Percentiles rank a stretch among this genome's conserved stretches.
phyloP scores from a whole-genome alignment of 2,888 invertebrate species.

The Clostera curtula region DNA sequence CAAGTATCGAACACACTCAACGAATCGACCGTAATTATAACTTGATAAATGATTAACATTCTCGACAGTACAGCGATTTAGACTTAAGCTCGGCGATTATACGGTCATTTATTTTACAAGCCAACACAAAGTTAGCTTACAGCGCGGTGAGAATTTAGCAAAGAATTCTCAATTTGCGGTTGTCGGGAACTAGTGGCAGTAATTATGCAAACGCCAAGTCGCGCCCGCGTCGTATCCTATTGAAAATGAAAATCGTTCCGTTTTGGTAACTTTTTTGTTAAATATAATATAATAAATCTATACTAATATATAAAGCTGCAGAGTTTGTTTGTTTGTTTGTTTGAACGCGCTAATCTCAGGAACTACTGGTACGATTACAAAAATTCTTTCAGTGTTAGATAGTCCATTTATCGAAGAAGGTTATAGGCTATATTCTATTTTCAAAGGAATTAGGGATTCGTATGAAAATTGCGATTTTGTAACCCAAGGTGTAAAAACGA shows the following conservation, averaged over 20 bases:
- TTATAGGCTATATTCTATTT: too few relatives aligned
- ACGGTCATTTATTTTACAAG: constrained; percentile 7
- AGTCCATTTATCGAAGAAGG: too few relatives aligned
- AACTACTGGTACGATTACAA: too few relatives aligned
- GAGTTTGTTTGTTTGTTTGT: too few relatives aligned
- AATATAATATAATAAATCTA: too few relatives aligned
- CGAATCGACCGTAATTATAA: constrained; percentile 14
- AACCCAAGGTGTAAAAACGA: too few relatives aligned
- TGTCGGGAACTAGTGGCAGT: constrained; percentile 14
- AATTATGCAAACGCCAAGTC: constrained; percentile 17
- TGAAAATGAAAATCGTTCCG: constrained; percentile 12
- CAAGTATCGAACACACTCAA: constrained; percentile 12
- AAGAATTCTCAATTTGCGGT: constrained; percentile 15
- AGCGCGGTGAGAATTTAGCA: constrained; percentile 8
- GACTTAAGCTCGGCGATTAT: constrained; percentile 8
- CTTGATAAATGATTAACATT: constrained; percentile 15
- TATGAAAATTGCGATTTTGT: too few relatives aligned
- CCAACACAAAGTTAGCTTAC: constrained; percentile 6
- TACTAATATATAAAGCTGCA: too few relatives aligned
- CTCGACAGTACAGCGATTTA: constrained; percentile 8
- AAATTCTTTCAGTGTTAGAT: too few relatives aligned
- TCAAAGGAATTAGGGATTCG: too few relatives aligned
- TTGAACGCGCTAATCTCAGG: too few relatives aligned
- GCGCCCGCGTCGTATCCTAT: constrained; percentile 15
- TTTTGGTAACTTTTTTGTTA: constrained; percentile 4